These are phyloP conservation scores for Drosophila pseudotakahashii DNA, from an alignment of 2,888 invertebrate species.

Conservation along the genomic window DNA sequence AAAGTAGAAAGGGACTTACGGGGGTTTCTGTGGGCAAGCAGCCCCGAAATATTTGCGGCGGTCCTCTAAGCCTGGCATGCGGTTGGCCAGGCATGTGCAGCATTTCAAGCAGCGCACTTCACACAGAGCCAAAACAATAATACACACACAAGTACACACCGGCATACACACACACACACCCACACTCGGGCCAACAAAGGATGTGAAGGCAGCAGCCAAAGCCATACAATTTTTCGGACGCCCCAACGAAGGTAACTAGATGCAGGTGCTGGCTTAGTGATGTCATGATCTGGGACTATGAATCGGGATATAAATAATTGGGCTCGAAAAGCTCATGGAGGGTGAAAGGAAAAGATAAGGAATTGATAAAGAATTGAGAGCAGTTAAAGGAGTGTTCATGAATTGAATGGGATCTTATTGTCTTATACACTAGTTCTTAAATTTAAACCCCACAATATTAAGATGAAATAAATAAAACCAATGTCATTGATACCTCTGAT, in stretches of 20 bases:
- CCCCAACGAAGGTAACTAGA: constrained; percentile 35
- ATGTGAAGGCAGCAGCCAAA: constrained; percentile 58
- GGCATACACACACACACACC: neutral
- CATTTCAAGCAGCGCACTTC: constrained; percentile 73
- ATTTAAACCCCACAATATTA: too few relatives aligned
- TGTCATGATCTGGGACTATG: constrained; percentile 21
- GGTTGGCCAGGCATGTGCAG: constrained; percentile 78
- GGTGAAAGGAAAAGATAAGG: neutral
- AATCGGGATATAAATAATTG: constrained; percentile 15
- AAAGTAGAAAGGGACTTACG: neutral
- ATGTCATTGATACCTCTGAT: too few relatives aligned
- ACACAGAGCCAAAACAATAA: constrained; percentile 49
- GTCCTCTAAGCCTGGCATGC: constrained; percentile 76
- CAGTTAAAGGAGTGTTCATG: neutral
- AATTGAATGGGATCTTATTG: neutral
- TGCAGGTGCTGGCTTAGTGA: constrained; percentile 45
- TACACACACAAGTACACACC: constrained; percentile 18
- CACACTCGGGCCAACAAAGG: constrained; percentile 49
- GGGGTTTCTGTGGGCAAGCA: constrained; percentile 52
- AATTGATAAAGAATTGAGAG: constrained; percentile 13
- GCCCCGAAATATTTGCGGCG: constrained; percentile 75
- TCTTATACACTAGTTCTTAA: too few relatives aligned
- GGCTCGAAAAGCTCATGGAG: neutral
- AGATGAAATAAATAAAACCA: too few relatives aligned
- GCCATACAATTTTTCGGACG: constrained; percentile 62